A percentile compares a stretch with the other conserved stretches of the same genome.
Conservation (phyloP, 2,888 invertebrate species). For the Sympetrum striolatum region DNA sequence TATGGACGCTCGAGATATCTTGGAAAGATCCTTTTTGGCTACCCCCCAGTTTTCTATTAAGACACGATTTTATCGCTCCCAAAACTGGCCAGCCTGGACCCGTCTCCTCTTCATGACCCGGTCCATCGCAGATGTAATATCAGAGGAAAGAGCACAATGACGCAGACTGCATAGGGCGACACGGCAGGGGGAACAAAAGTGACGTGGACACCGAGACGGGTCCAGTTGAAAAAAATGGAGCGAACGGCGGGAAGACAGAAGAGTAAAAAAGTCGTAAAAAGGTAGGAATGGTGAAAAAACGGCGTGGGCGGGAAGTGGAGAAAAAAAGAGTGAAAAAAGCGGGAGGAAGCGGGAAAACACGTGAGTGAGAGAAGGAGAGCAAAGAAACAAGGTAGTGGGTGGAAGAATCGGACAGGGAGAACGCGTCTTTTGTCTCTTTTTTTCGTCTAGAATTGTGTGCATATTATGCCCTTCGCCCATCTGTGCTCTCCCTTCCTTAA, state of each 20-base stretch:
- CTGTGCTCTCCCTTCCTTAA: conserved; percentile 14
- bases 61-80: too few species aligned
- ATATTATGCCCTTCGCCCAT: conserved; percentile 9
- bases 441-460: not conserved
- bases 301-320: not conserved
- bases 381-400: not conserved
- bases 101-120: too few species aligned
- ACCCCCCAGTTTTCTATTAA: too few species aligned
- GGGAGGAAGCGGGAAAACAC: not conserved
- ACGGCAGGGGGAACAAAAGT: too few species aligned
- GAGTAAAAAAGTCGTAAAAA: not conserved
- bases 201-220: not conserved
- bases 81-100: too few species aligned
- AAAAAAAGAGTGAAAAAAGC: not conserved
- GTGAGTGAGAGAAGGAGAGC: not conserved
- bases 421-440: not conserved
- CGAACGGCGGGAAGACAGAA: not conserved
- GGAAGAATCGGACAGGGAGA: conserved; percentile 4
- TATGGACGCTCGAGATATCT: too few species aligned
- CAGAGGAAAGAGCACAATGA: not conserved
- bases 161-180: not conserved
- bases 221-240: too few species aligned
- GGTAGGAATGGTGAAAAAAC: not conserved
- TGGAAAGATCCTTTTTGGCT: too few species aligned
- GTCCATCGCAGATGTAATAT: not conserved